Percentiles rank a stretch among this genome's conserved stretches.
Evolutionary conservation across 2,888 invertebrate species (phyloP).

Genomic region (Drosophila testacea): DNA sequence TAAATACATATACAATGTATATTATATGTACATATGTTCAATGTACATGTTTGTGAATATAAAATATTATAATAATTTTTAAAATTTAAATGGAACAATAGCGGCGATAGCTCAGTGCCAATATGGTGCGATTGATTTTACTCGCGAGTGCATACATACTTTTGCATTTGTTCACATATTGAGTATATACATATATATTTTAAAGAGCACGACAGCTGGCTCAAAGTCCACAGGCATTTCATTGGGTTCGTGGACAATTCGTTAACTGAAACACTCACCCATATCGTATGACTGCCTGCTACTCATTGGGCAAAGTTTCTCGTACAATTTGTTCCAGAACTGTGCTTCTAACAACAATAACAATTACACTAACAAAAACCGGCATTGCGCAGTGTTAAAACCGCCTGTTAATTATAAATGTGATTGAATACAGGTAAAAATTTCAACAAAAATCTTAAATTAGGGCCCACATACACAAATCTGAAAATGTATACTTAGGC

Average conservation of each 20-base stretch:
- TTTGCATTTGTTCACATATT: constrained; percentile 11
- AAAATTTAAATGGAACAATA: constrained; percentile 31
- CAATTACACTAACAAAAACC: constrained; percentile 37
- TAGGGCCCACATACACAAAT: neutral
- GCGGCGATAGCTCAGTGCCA: constrained; percentile 12
- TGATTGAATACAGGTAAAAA: constrained; percentile 27
- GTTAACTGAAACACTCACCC: constrained; percentile 24
- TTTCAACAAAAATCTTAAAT: constrained; percentile 10
- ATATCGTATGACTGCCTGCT: constrained; percentile 21
- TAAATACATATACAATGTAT: neutral
- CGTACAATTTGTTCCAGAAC: constrained; percentile 18
- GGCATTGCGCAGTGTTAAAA: constrained; percentile 39
- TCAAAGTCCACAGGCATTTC: constrained; percentile 53
- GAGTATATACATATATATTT: constrained; percentile 6
- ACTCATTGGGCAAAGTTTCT: constrained; percentile 49
- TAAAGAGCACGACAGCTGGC: constrained; percentile 22
- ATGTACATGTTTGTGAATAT: constrained; percentile 2
- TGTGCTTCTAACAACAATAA: constrained; percentile 20
- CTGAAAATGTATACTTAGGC: neutral
- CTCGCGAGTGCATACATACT: constrained; percentile 1
- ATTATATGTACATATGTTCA: neutral
- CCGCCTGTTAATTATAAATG: constrained; percentile 24
- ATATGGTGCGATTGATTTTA: constrained; percentile 27
- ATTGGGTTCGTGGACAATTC: constrained; percentile 47
- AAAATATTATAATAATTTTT: constrained; percentile 3